A percentile compares a stretch with the other conserved stretches of the same genome.
phyloP scores from a whole-genome alignment of 2,888 invertebrate genomes.

The Zonitis immaculata region DNA sequence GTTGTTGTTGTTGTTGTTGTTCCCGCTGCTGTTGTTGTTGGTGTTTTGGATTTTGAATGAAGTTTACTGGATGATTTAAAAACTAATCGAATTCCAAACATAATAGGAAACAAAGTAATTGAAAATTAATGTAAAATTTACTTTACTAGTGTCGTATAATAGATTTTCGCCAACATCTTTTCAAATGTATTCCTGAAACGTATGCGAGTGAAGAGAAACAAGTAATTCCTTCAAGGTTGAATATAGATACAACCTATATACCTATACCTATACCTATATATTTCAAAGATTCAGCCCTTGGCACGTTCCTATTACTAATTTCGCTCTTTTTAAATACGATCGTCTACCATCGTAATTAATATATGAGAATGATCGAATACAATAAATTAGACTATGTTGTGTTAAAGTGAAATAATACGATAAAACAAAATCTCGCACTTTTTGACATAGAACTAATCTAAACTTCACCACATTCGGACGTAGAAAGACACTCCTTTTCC shows the following conservation, averaged over 20 bases:
- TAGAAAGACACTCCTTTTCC: slow-evolving; percentile 13
- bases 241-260: no score
- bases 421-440: not conserved
- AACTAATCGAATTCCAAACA: not conserved
- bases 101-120: not conserved
- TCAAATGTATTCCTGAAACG: not conserved
- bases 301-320: slow-evolving; percentile 5
- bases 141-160: not conserved
- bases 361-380: slow-evolving; percentile 1
- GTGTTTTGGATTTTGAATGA: not conserved
- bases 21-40: no score
- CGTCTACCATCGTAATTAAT: slow-evolving; percentile 5
- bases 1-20: no score
- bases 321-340: slow-evolving; percentile 7
- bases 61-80: not conserved
- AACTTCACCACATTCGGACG: slow-evolving; percentile 16
- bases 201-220: not conserved
- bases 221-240: not conserved
- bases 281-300: not conserved
- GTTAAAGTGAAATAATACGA: not conserved
- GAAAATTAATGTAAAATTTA: not conserved
- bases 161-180: not conserved
- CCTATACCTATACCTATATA: no score
- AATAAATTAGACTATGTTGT: not conserved
- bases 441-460: slow-evolving; percentile 21